Conservation (phyloP, 2,113 vertebrate genomes). For the Tringa solitaria region DNA sequence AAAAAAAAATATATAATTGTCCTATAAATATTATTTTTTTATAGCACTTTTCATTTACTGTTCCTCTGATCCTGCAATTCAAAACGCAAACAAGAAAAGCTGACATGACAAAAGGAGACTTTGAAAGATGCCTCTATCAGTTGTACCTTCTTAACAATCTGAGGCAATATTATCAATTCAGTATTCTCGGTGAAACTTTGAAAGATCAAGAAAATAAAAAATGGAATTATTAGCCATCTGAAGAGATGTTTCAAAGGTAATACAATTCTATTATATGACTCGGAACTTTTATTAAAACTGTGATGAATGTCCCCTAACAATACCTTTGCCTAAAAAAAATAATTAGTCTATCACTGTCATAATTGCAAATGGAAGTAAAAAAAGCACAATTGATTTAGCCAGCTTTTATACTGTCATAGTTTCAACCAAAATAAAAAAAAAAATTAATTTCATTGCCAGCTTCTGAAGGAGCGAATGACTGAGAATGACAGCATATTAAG, state of each 20-base stretch:
- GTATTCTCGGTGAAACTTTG: constrained; percentile 4
- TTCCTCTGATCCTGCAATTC: constrained; percentile 50
- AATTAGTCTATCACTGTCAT: not conserved
- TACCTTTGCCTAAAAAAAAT: not conserved
- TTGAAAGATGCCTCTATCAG: constrained; percentile 61
- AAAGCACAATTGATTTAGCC: not conserved
- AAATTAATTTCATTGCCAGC: not conserved
- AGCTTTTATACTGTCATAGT: not conserved
- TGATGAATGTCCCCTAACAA: constrained; percentile 3
- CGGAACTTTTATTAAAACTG: constrained; percentile 12
- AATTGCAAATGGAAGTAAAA: not conserved
- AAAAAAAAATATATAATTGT: constrained; percentile 17
- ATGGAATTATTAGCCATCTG: constrained; percentile 44
- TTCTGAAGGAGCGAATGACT: constrained; percentile 43
- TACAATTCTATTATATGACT: constrained; percentile 37
- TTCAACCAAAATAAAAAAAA: constrained; percentile 18
- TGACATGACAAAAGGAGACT: constrained; percentile 43
- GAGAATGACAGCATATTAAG: constrained; percentile 21
- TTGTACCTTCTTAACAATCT: constrained; percentile 50
- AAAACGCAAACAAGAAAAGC: constrained; percentile 42
- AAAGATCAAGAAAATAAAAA: constrained; percentile 26
- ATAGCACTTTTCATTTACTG: constrained; percentile 12
- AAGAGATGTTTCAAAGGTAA: constrained; percentile 52
- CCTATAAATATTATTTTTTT: constrained; percentile 48
- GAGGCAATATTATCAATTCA: constrained; percentile 63